These are phyloP conservation scores for Hyalella azteca DNA, from an alignment of 2,888 invertebrate species.

Conservation along the genomic window DNA sequence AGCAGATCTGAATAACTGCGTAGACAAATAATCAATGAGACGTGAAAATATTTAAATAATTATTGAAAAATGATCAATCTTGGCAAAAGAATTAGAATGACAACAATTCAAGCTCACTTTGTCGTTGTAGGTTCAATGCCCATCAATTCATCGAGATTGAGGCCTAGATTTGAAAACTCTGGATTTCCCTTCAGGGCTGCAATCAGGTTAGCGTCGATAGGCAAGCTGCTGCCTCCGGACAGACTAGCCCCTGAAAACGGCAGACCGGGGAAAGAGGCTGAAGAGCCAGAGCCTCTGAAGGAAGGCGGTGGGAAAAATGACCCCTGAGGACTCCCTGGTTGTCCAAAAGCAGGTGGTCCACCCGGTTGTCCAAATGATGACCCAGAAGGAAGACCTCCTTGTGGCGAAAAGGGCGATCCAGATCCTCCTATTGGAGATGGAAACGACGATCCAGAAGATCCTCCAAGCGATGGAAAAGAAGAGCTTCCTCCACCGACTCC, in stretches of 20 bases:
- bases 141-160: conserved; percentile 29
- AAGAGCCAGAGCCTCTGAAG: neutral
- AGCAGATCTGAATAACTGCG: no score
- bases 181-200: conserved; percentile 31
- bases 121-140: conserved; percentile 38
- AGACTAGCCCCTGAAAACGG: neutral
- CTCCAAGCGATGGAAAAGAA: conserved; percentile 14
- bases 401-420: neutral
- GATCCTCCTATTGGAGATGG: neutral
- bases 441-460: neutral
- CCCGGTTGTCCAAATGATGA: neutral
- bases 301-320: neutral
- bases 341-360: neutral
- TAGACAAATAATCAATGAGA: neutral
- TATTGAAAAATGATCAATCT: neutral
- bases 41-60: neutral
- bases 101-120: neutral
- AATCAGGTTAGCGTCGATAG: conserved; percentile 27
- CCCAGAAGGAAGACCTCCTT: neutral
- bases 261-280: neutral
- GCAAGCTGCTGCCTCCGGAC: conserved; percentile 1
- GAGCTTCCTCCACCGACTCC: neutral
- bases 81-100: neutral
- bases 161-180: conserved; percentile 27
- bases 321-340: no score